These are phyloP conservation scores for Dinothrombium tinctorium DNA, from an alignment of 1,140 invertebrate genomes.

Conservation along the genomic window DNA sequence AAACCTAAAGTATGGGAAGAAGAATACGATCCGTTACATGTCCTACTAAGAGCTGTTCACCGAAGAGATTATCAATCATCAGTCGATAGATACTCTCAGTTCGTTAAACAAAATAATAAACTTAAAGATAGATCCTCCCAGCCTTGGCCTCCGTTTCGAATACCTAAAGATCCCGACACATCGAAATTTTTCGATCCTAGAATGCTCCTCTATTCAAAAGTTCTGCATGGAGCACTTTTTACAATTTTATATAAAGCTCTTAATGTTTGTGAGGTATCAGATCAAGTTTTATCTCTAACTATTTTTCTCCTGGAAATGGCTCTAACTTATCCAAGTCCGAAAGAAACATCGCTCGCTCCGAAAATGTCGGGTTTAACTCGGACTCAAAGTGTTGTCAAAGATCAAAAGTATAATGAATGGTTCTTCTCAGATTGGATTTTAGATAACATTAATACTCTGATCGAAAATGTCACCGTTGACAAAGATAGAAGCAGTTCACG, in stretches of 20 bases:
- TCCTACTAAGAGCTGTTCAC: constrained; percentile 67
- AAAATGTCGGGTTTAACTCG: not conserved
- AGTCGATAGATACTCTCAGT: constrained; percentile 49
- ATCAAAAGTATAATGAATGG: constrained; percentile 41
- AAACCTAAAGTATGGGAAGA: constrained; percentile 65
- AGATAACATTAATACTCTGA: constrained; percentile 49
- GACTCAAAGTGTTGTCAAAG: constrained; percentile 19
- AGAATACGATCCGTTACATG: constrained; percentile 80
- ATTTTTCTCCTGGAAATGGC: constrained; percentile 67
- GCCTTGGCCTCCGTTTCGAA: constrained; percentile 58
- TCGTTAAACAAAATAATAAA: not conserved
- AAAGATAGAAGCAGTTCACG: not conserved
- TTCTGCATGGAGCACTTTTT: constrained; percentile 62
- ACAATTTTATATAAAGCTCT: constrained; percentile 18
- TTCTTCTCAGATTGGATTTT: constrained; percentile 51
- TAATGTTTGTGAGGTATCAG: constrained; percentile 25
- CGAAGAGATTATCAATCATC: constrained; percentile 75
- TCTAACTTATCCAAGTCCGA: constrained; percentile 30
- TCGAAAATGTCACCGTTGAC: constrained; percentile 32
- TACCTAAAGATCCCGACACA: constrained; percentile 33
- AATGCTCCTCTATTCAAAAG: constrained; percentile 38
- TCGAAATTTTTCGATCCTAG: constrained; percentile 40
- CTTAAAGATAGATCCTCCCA: constrained; percentile 25
- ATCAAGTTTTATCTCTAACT: constrained; percentile 56
- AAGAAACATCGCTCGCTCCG: not conserved